Percentiles rank a stretch among this genome's conserved stretches.
These are phyloP conservation scores for Pteria penguin DNA, from an alignment of 2,888 invertebrate species.

Conservation along the genomic window DNA sequence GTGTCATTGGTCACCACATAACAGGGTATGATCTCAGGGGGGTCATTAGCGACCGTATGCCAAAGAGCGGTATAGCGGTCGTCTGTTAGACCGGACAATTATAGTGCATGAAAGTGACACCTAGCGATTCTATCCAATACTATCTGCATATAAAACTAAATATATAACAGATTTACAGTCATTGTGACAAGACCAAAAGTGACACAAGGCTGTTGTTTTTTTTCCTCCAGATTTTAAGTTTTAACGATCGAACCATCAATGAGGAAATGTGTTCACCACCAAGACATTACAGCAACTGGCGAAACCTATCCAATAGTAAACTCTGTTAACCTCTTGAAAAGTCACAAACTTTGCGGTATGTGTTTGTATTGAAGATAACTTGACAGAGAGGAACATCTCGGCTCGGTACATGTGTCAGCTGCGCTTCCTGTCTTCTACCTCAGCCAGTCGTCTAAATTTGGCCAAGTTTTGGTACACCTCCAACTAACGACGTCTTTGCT, in stretches of 20 bases:
- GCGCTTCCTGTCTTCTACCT: conserved; percentile 16
- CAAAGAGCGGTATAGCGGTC: neutral
- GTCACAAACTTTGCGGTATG: conserved; percentile 20
- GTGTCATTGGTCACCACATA: conserved; percentile 1
- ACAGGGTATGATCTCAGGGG: neutral
- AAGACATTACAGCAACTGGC: neutral
- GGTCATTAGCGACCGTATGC: neutral
- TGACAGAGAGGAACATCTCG: conserved; percentile 30
- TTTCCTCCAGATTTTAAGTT: neutral
- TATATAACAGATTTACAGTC: no score
- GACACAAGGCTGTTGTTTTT: no score
- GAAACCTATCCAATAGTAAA: neutral
- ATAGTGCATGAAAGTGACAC: no score
- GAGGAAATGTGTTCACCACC: neutral
- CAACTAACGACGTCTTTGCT: conserved; percentile 18
- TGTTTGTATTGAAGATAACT: conserved; percentile 28
- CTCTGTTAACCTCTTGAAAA: conserved; percentile 32
- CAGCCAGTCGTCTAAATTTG: conserved; percentile 34
- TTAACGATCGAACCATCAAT: neutral
- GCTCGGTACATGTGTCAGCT: conserved; percentile 23
- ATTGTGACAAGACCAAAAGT: no score
- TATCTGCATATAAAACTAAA: no score
- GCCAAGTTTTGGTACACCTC: conserved; percentile 24
- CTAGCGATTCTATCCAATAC: no score
- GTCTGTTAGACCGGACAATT: neutral